These are phyloP conservation scores for Natator depressus DNA, from an alignment of 2,113 vertebrate genomes.

Conservation along the genomic window DNA sequence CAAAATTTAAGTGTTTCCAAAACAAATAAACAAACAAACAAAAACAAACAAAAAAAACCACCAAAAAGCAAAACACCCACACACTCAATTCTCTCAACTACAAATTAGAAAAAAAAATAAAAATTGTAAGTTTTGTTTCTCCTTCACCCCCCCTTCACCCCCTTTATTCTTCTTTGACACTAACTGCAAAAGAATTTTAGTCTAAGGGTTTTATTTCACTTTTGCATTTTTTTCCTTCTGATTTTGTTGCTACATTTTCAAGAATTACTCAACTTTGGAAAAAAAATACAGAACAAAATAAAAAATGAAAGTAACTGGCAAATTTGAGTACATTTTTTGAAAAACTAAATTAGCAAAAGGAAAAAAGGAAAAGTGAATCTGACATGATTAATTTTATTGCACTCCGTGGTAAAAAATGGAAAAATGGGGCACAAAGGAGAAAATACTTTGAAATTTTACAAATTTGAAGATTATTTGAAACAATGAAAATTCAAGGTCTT, in stretches of 20 bases:
- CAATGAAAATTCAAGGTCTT: neutral
- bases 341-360: neutral
- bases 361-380: neutral
- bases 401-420: rapidly evolving
- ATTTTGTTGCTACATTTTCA: neutral
- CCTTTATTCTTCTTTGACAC: neutral
- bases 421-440: neutral
- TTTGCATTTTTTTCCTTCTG: rapidly evolving
- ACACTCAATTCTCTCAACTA: too few relatives aligned
- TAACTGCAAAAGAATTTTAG: neutral
- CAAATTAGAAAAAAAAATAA: too few relatives aligned
- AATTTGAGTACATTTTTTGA: neutral
- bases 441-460: neutral
- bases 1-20: too few relatives aligned
- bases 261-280: neutral
- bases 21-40: too few relatives aligned
- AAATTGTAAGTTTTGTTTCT: neutral
- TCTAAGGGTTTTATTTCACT: neutral
- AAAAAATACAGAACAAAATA: neutral
- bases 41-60: too few relatives aligned
- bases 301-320: neutral
- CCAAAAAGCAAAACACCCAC: too few relatives aligned
- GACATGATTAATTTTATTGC: neutral
- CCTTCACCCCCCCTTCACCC: neutral
- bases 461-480: neutral